phyloP scores from a whole-genome alignment of 2,888 invertebrate species.

The Lithodes maja region DNA sequence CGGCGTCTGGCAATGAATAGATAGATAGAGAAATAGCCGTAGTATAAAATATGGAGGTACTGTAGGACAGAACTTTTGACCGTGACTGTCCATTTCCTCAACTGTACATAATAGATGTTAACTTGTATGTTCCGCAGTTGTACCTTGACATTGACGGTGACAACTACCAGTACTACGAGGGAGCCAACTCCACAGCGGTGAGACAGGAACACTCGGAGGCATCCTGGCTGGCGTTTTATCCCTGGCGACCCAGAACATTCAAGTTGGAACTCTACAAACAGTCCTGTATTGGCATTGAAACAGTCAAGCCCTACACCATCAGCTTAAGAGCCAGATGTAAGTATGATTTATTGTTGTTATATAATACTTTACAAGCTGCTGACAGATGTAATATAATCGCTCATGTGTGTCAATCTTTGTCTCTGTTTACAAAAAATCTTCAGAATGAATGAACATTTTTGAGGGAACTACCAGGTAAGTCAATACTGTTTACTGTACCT shows the following conservation, averaged over 20 bases:
- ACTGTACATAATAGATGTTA: neutral
- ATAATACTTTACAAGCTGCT: too few relatives aligned
- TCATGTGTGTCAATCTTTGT: too few relatives aligned
- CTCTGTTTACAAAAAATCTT: too few relatives aligned
- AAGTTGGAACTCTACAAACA: conserved; percentile 59
- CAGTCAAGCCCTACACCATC: conserved; percentile 47
- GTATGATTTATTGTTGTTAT: conserved; percentile 34
- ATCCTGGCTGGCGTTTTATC: conserved; percentile 67
- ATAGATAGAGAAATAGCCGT: neutral
- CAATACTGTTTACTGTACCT: too few relatives aligned
- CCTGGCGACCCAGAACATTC: conserved; percentile 60
- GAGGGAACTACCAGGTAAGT: too few relatives aligned
- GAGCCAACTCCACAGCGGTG: conserved; percentile 53
- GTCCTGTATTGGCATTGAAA: conserved; percentile 69
- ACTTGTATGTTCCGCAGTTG: conserved; percentile 28
- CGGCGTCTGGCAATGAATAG: too few relatives aligned
- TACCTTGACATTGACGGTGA: conserved; percentile 49
- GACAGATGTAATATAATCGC: too few relatives aligned
- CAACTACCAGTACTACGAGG: conserved; percentile 63
- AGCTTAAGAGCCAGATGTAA: conserved; percentile 57
- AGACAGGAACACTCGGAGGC: conserved; percentile 47
- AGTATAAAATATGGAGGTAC: too few relatives aligned
- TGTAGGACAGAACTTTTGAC: too few relatives aligned
- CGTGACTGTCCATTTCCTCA: too few relatives aligned
- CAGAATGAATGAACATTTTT: too few relatives aligned